Evolutionary conservation across 2,797 vertebrate genomes (phyloP).

Genomic region (Typhlichthys subterraneus): DNA sequence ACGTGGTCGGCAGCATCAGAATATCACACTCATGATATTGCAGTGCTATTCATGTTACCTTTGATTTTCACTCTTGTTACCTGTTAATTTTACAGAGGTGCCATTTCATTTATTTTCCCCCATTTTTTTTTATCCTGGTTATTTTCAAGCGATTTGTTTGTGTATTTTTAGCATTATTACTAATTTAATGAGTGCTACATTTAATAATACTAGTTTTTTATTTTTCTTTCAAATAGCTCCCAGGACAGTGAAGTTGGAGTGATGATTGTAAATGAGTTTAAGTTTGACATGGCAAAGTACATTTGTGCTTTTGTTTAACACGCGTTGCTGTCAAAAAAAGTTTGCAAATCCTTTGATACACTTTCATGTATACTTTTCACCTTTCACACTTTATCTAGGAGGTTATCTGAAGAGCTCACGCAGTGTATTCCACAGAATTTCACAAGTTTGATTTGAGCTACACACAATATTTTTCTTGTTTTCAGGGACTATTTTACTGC

Average conservation of each 20-base stretch:
- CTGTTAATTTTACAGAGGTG: constrained; percentile 24
- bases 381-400: constrained; percentile 43
- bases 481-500: constrained; percentile 42
- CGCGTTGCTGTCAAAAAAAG: neutral
- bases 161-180: constrained; percentile 1
- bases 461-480: constrained; percentile 42
- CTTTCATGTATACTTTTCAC: constrained; percentile 30
- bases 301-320: constrained; percentile 6
- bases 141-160: constrained; percentile 29
- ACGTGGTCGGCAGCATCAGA: constrained; percentile 38
- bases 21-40: constrained; percentile 9
- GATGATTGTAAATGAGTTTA: neutral
- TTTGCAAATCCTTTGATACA: constrained; percentile 23
- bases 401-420: constrained; percentile 44
- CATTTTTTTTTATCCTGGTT: constrained; percentile 4
- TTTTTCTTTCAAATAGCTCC: neutral
- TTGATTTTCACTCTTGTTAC: constrained; percentile 13
- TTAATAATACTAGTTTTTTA: neutral
- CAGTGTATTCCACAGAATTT: constrained; percentile 28
- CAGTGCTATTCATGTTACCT: constrained; percentile 8
- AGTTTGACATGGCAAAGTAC: neutral
- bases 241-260: neutral
- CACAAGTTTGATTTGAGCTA: constrained; percentile 13
- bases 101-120: neutral
- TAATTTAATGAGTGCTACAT: constrained; percentile 1